phyloP scores from a whole-genome alignment of 2,888 invertebrate species.

The Unio delphinus region DNA sequence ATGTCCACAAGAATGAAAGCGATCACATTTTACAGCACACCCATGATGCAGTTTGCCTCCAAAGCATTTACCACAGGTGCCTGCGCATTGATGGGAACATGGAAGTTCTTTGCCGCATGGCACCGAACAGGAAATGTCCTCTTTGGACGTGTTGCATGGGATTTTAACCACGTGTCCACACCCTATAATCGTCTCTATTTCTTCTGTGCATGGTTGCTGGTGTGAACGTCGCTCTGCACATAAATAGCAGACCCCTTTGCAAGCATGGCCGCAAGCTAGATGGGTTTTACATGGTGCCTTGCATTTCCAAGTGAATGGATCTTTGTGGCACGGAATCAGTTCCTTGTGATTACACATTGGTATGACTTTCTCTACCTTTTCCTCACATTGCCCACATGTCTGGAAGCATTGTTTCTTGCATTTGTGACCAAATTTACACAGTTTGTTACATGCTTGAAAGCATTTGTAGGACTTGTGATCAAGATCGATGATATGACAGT shows the following conservation, averaged over 20 bases:
- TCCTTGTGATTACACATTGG: conserved; percentile 11
- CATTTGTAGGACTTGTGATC: conserved; percentile 12
- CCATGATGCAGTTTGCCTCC: not conserved
- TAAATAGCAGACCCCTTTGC: too few relatives aligned
- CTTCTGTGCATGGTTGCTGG: too few relatives aligned
- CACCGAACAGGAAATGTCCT: too few relatives aligned
- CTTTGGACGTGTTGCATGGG: too few relatives aligned
- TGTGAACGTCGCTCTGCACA: too few relatives aligned
- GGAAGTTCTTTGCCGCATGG: not conserved
- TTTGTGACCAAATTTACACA: conserved; percentile 1
- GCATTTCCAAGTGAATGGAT: conserved; percentile 3
- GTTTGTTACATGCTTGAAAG: conserved; percentile 7
- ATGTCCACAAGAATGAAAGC: conserved; percentile 3
- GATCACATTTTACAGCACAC: not conserved
- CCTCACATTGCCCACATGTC: conserved; percentile 9
- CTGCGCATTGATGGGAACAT: conserved; percentile 8
- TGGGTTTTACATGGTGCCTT: conserved; percentile 4
- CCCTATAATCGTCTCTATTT: too few relatives aligned
- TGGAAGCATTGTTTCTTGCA: conserved; percentile 8
- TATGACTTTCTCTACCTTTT: conserved; percentile 8
- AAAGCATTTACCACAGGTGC: not conserved
- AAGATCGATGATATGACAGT: conserved; percentile 18
- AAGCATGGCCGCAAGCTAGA: conserved; percentile 10
- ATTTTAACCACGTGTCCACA: too few relatives aligned
- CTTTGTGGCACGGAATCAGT: conserved; percentile 5